Evolutionary conservation across 2,888 invertebrate genomes (phyloP).

Genomic region (Caenorhabditis wallacei): DNA sequence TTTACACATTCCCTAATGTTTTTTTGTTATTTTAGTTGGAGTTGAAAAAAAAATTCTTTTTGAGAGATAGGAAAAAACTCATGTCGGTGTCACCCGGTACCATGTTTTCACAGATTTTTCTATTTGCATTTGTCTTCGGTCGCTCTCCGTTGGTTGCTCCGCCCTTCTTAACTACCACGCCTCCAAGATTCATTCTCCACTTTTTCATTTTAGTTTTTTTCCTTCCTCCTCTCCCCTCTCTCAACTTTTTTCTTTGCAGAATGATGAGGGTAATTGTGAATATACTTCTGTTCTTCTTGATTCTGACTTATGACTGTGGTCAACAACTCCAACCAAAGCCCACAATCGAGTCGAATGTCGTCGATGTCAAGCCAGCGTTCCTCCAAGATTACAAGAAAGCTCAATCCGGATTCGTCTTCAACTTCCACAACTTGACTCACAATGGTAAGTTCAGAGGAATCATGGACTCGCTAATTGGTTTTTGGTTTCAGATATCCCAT

Average conservation of each 20-base stretch:
- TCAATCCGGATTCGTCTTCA: not conserved
- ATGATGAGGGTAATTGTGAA: not conserved
- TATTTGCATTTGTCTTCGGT: not conserved
- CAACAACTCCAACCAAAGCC: not conserved
- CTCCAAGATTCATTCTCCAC: not conserved
- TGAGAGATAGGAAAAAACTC: not conserved
- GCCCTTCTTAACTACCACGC: not conserved
- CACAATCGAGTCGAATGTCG: not conserved
- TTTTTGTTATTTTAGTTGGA: not conserved
- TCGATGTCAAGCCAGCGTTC: not conserved
- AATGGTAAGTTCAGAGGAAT: not conserved
- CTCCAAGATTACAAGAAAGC: not conserved
- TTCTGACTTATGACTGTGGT: not conserved
- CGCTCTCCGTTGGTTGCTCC: not conserved
- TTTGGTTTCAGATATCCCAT: slow-evolving; percentile 7
- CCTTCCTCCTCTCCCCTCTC: not conserved
- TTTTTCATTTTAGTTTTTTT: not conserved
- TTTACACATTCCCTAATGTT: not conserved
- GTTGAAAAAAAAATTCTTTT: not conserved
- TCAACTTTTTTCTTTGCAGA: not conserved
- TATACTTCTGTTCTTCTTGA: not conserved
- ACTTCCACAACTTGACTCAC: not conserved
- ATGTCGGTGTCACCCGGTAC: not conserved
- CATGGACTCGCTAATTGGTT: not conserved
- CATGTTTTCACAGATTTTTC: not conserved